Evolutionary conservation across 2,797 vertebrate species (phyloP).

Genomic region (Perodicticus potto): DNA sequence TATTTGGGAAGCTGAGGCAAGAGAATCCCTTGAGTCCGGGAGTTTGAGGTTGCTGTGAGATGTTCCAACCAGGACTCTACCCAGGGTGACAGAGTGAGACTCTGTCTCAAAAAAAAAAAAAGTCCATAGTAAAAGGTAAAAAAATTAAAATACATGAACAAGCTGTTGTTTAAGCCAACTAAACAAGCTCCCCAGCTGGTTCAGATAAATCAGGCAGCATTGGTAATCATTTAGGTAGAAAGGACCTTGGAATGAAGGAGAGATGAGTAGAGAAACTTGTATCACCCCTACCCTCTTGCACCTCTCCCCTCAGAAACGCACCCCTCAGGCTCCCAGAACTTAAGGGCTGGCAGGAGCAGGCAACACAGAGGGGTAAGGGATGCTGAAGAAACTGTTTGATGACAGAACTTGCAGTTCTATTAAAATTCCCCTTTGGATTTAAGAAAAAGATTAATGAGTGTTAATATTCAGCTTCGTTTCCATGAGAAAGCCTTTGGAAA

Average conservation of each 20-base stretch:
- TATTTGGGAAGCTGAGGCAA: too few species aligned
- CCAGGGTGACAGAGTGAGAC: too few species aligned
- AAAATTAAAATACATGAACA: constrained; percentile 19
- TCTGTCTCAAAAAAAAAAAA: too few species aligned
- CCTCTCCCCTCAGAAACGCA: background rate
- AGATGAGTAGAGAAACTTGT: background rate
- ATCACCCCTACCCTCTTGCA: fast-evolving
- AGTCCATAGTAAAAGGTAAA: background rate
- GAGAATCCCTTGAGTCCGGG: too few species aligned
- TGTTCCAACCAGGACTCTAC: too few species aligned
- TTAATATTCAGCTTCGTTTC: constrained; percentile 61
- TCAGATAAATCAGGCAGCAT: background rate
- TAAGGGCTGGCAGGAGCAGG: background rate
- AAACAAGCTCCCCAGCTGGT: background rate
- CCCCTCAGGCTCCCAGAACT: background rate
- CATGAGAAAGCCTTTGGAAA: constrained; percentile 65
- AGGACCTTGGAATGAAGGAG: background rate
- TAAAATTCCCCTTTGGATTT: constrained; percentile 58
- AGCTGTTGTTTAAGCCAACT: background rate
- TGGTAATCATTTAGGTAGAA: background rate
- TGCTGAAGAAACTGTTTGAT: background rate
- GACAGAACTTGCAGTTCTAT: background rate
- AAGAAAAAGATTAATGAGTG: constrained; percentile 51
- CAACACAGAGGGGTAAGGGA: background rate
- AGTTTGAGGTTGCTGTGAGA: too few species aligned